Conservation (phyloP, 2,113 vertebrate species). For the Chrysemys picta region DNA sequence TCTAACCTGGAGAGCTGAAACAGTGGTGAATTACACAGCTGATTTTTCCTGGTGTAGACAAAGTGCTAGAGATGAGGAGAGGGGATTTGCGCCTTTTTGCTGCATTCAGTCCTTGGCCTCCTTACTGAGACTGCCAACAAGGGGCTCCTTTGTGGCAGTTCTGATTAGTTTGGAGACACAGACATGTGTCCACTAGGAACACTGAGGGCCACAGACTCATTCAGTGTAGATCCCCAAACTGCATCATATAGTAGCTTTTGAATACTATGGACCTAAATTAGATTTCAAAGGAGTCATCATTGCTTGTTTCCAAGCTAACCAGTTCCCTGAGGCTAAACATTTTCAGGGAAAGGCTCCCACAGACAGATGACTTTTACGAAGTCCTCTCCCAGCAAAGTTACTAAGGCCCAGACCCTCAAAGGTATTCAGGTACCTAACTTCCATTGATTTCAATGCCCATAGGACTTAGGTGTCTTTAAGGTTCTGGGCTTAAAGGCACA, state of each 20-base stretch:
- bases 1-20: neutral
- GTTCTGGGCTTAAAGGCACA: neutral
- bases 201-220: neutral
- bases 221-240: no score
- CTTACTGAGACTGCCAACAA: no score
- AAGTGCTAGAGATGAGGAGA: neutral
- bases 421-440: neutral
- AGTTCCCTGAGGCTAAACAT: neutral
- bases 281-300: no score
- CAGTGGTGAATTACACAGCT: rapidly evolving
- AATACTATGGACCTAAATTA: no score
- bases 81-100: neutral
- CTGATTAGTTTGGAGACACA: neutral
- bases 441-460: neutral
- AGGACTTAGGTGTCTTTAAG: neutral
- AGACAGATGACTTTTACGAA: neutral
- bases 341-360: neutral
- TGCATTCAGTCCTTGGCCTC: no score
- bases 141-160: neutral
- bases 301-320: no score
- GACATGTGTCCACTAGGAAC: neutral
- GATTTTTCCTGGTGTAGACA: neutral
- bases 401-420: neutral
- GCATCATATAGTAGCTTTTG: no score
- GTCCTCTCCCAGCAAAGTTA: neutral